A percentile compares a stretch with the other conserved stretches of the same genome.
Evolutionary conservation across 2,113 vertebrate species (phyloP).

Genomic region (Garra rufa): DNA sequence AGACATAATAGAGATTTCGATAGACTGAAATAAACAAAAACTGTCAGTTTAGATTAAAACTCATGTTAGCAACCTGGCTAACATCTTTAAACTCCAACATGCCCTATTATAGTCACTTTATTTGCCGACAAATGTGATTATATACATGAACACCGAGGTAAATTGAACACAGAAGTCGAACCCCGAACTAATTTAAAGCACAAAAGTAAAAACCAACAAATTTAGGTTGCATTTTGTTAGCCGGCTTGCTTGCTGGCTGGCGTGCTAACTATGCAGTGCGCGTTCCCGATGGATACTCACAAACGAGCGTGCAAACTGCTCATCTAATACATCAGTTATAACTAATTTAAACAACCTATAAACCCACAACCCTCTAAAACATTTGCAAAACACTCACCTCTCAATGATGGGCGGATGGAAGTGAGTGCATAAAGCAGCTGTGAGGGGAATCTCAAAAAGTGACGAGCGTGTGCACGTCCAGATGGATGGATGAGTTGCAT

Average conservation of each 20-base stretch:
- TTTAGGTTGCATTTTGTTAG: not conserved
- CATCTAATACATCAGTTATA: not conserved
- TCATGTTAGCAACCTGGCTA: conserved; percentile 24
- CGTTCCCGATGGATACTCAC: not conserved
- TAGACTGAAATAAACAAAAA: not conserved
- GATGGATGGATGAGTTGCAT: conserved; percentile 19
- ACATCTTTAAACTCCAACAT: not conserved
- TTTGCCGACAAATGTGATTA: not conserved
- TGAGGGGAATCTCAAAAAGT: conserved; percentile 18
- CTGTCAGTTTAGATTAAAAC: not conserved
- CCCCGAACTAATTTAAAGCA: not conserved
- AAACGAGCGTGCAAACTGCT: not conserved
- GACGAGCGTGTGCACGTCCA: conserved; percentile 16
- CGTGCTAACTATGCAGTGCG: not conserved
- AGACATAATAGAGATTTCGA: not conserved
- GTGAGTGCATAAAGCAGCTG: not conserved
- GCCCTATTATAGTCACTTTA: not conserved
- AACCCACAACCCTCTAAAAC: not conserved
- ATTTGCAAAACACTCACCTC: not conserved
- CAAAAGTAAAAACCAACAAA: not conserved
- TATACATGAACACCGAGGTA: not conserved
- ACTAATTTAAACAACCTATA: not conserved
- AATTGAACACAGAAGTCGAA: not conserved
- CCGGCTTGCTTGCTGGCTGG: not conserved
- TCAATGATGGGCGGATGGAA: not conserved